A percentile compares a stretch with the other conserved stretches of the same genome.
Evolutionary conservation across 2,888 invertebrate genomes (phyloP).

Genomic region (Phoenoteleia sp.): DNA sequence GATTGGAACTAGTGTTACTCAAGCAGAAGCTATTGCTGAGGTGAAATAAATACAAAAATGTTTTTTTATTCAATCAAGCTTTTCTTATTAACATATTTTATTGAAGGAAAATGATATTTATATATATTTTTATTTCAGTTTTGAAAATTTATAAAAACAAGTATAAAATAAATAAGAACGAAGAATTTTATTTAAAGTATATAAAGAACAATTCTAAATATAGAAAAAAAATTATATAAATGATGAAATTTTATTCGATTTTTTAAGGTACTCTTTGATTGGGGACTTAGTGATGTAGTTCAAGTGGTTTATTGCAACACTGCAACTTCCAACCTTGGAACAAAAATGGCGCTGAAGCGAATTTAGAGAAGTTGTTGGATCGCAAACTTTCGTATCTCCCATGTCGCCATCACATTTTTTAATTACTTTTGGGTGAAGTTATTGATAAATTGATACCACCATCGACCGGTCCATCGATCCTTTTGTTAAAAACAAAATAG

Average conservation of each 20-base stretch:
- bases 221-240: background rate
- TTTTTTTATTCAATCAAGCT: background rate
- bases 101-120: background rate
- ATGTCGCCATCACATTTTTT: constrained; percentile 49
- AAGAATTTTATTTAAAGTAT: background rate
- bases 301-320: background rate
- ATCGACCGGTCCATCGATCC: constrained; percentile 69
- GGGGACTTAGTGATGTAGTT: background rate
- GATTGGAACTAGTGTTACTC: background rate
- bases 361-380: no score
- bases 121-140: background rate
- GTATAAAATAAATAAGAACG: background rate
- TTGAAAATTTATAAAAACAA: background rate
- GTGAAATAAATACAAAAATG: no score
- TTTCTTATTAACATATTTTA: background rate
- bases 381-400: background rate
- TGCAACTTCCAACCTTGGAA: constrained; percentile 15
- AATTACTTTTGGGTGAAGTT: constrained; percentile 66
- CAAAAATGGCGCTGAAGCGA: background rate
- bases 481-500: constrained; percentile 63
- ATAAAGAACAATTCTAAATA: background rate
- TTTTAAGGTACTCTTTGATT: background rate
- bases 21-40: background rate
- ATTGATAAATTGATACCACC: constrained; percentile 54
- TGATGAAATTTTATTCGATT: background rate